Percentiles rank a stretch among this genome's conserved stretches.
Evolutionary conservation across 64 coral and sea anemone species (phyloP).

Genomic region (Pachyseris speciosa): DNA sequence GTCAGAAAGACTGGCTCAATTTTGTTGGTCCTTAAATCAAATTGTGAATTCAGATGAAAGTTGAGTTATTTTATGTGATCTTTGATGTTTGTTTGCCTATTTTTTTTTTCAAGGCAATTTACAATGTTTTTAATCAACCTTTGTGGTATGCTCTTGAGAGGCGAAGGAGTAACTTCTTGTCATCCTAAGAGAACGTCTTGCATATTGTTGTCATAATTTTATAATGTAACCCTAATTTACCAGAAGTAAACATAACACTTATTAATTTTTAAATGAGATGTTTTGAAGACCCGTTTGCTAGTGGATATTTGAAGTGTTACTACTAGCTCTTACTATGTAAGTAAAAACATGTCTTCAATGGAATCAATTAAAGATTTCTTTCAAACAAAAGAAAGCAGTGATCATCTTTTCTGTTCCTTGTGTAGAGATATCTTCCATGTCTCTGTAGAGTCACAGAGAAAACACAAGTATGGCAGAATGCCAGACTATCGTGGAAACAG

Average conservation of each 20-base stretch:
- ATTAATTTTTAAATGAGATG: slow-evolving; percentile 7
- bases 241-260: neutral
- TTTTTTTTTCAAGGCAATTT: too few species aligned
- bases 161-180: too few species aligned
- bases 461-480: neutral
- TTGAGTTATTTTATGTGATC: too few species aligned
- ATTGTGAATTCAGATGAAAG: too few species aligned
- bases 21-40: too few species aligned
- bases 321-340: slow-evolving; percentile 1
- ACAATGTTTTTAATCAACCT: too few species aligned
- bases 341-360: neutral
- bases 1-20: too few species aligned
- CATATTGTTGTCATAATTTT: neutral
- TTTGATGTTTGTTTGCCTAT: too few species aligned
- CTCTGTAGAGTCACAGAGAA: too few species aligned
- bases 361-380: neutral
- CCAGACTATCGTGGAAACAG: too few species aligned
- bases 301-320: neutral
- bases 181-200: too few species aligned
- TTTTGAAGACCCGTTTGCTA: neutral
- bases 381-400: neutral
- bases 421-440: neutral
- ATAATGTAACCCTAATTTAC: neutral
- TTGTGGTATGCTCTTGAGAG: too few species aligned
- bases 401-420: neutral